Evolutionary conservation across 2,797 vertebrate species (phyloP), one percentile per base, ranked within the genome.

Genomic region (Peromyscus eremicus): DNA sequence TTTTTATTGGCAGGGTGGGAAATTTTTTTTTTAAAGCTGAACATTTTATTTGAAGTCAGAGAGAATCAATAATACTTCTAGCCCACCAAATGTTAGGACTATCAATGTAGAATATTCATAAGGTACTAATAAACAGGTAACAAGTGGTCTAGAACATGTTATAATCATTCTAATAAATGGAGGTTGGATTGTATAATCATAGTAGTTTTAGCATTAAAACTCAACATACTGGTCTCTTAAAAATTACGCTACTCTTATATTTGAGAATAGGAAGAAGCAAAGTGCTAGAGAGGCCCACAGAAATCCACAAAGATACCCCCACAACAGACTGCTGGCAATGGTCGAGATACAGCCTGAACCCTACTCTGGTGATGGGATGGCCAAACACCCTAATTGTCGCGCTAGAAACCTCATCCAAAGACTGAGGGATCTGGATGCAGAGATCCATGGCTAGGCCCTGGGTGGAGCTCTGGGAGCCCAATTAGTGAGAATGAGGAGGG

Each of bases 1-100:
- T 85, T 96, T 85, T 73, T 92, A 73, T 81, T 89, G 49, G 8
- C 66, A 92, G 9, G 14, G 43, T 95, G 2, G 52, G 40, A 89
- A 62, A 2, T 60, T 4, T 5, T 64, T 92, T 94, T n/a, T 23
- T 71, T 93, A 86, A 91, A 88, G 52, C 19, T 46, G 17, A 81
- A 91, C 17, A 88, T 81, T 95, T 95, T 89, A 88, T 64, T 87
- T 92, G 23, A 92, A 93, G 66, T 89, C 21, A 80, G 29, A 10
- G 55, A 52, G 8, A 95, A 92, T 43, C 14, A 93, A 85, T 82
- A 77, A 64, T 57, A 84, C 21, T 60, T 92, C 73, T 43, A 71
- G 84, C 32, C 11, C 80, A 43, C 57, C 23, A 66, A 68, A 82
- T 66, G 89, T 84, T 87, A 46, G 34, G 95, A 80, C 1, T 8